Percentiles rank a stretch among this genome's conserved stretches.
Evolutionary conservation across 2,888 invertebrate genomes (phyloP).

Genomic region (Parasteatoda lunata): DNA sequence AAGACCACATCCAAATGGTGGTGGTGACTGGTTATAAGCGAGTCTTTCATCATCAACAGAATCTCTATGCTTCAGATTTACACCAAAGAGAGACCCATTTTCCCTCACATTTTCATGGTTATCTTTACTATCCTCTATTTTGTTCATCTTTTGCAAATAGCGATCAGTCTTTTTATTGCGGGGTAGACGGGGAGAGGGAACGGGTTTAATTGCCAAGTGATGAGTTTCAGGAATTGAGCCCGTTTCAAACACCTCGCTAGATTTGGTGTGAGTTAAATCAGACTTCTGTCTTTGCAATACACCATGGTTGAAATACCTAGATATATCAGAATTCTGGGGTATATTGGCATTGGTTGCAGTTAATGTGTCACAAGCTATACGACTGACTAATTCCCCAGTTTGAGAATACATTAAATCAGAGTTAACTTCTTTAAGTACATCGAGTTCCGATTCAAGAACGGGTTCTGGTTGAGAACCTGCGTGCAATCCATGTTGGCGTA

Average conservation of each 20-base stretch:
- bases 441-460: constrained; percentile 63
- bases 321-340: constrained; percentile 50
- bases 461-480: constrained; percentile 69
- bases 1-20: constrained; percentile 66
- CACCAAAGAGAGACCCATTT: constrained; percentile 60
- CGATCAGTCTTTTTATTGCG: constrained; percentile 51
- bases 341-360: constrained; percentile 14
- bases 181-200: constrained; percentile 71
- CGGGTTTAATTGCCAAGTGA: constrained; percentile 69
- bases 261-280: constrained; percentile 73
- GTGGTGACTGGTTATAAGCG: constrained; percentile 53
- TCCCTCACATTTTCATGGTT: constrained; percentile 46
- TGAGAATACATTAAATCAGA: constrained; percentile 58
- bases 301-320: constrained; percentile 62
- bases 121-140: constrained; percentile 59
- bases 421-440: constrained; percentile 57
- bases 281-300: constrained; percentile 71
- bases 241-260: constrained; percentile 68
- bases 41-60: constrained; percentile 73
- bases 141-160: constrained; percentile 51
- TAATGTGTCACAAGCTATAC: constrained; percentile 21
- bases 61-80: constrained; percentile 77
- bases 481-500: constrained; percentile 84
- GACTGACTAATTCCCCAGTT: constrained; percentile 27
- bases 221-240: constrained; percentile 67